Evolutionary conservation across 2,113 vertebrate genomes (phyloP).

Genomic region (Ctenomys sociabilis): DNA sequence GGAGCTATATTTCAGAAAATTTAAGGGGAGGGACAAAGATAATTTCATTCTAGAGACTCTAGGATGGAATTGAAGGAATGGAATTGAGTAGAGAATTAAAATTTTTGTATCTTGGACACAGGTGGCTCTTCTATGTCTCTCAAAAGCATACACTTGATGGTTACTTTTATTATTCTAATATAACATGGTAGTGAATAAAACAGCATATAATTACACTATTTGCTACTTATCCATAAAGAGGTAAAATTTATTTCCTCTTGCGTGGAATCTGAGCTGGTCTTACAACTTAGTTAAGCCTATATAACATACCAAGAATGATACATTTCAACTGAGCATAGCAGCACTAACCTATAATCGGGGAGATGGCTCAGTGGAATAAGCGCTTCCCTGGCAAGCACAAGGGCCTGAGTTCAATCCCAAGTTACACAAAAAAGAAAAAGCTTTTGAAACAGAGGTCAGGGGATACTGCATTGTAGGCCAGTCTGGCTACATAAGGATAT

Average conservation of each 20-base stretch:
- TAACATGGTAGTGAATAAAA: background rate
- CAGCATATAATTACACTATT: background rate
- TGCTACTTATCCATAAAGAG: background rate
- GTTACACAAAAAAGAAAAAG: too few relatives aligned
- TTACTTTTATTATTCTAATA: background rate
- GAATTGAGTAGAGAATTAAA: background rate
- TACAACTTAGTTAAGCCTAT: background rate
- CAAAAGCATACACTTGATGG: background rate
- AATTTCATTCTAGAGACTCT: background rate
- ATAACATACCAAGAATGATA: background rate
- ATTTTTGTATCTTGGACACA: background rate
- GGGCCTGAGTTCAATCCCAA: too few relatives aligned
- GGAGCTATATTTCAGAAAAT: background rate
- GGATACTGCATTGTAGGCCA: background rate
- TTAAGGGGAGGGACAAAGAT: background rate
- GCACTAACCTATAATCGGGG: background rate
- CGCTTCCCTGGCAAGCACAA: too few relatives aligned
- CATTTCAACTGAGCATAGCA: background rate
- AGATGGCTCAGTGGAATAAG: too few relatives aligned
- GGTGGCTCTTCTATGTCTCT: background rate
- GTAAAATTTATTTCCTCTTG: background rate
- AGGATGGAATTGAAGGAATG: background rate
- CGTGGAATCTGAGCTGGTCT: background rate
- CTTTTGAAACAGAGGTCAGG: background rate
- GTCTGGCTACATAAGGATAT: background rate